Evolutionary conservation across 92 coral and sea anemone species (phyloP), one percentile per base, ranked within the genome.

Genomic region (Zoanthus sansibaricus): DNA sequence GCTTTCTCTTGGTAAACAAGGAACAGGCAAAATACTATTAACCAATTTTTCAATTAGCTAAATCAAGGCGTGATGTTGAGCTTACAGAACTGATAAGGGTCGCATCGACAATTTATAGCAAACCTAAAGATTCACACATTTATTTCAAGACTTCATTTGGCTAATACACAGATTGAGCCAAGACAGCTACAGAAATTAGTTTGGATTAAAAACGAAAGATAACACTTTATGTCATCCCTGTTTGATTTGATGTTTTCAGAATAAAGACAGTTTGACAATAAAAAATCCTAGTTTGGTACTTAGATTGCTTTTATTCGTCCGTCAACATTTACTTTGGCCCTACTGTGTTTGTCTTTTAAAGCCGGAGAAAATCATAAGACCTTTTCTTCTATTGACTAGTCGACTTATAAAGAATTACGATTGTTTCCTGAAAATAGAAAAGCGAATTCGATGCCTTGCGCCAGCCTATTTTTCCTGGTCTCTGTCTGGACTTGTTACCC

Each of bases 241-340:
- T 30, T 9, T 31, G 5, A 69, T 30, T 13, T 67, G 21, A 70
- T 80, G 85, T 80, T 80, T 80, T 62, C 3, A 66, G 73, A 79
- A 17, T 61, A n/a, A 79, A 79, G 84, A 79, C 52, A 78, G 6
- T 32, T 32, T n/a, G 52, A 66, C 59, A 64, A 25, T 14, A 44
- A 64, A 66, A 66, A 45, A 45, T 49, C 62, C n/a, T 9, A n/a
- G 42, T 37, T 37, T 37, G 1, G 42, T 37, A 37, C 7, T 33
- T 46, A 58, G 46, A 12, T 13, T 45, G 20, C 85, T 66, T 66
- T 56, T 9, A 14, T 46, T 80, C 58, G 85, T 80, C 85, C 61
- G 48, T 64, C 85, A 80, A 66, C 85, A 80, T 66, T 80, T 45
- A 18, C 21, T 21, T 80, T 80, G 73, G 85, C 75, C 56, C 75